phyloP scores from a whole-genome alignment of 2,797 vertebrate genomes.

The Cyclopterus lumpus region DNA sequence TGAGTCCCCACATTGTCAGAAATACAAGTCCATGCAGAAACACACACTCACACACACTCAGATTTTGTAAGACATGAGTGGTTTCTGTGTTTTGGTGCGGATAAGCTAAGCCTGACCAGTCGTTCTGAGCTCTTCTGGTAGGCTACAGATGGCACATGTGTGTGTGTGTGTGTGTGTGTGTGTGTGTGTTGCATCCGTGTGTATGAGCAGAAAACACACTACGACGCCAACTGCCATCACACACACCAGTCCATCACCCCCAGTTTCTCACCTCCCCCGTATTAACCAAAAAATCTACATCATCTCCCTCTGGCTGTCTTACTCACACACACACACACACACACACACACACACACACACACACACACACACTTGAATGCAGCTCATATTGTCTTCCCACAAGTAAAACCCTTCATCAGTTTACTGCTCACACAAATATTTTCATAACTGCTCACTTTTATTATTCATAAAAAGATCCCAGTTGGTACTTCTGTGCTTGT shows the following conservation, averaged over 20 bases:
- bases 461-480: background rate
- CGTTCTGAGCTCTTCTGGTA: constrained; percentile 53
- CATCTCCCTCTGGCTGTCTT: constrained; percentile 35
- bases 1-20: constrained; percentile 16
- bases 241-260: constrained; percentile 37
- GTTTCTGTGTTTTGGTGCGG: constrained; percentile 48
- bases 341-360: constrained; percentile 6
- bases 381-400: background rate
- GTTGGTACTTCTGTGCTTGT: background rate
- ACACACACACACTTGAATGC: constrained; percentile 1
- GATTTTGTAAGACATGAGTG: constrained; percentile 38
- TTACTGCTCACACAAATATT: constrained; percentile 17
- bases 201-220: constrained; percentile 32
- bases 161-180: constrained; percentile 22
- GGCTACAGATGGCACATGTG: constrained; percentile 67
- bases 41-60: constrained; percentile 19
- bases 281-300: constrained; percentile 38
- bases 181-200: background rate
- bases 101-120: constrained; percentile 54
- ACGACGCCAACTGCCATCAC: constrained; percentile 56
- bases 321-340: constrained; percentile 24
- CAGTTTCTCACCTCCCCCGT: constrained; percentile 63
- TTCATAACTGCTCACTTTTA: constrained; percentile 10
- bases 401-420: constrained; percentile 14
- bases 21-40: background rate